These are phyloP conservation scores for Heliconius charithonia DNA, from an alignment of 2,888 invertebrate species.

Conservation along the genomic window DNA sequence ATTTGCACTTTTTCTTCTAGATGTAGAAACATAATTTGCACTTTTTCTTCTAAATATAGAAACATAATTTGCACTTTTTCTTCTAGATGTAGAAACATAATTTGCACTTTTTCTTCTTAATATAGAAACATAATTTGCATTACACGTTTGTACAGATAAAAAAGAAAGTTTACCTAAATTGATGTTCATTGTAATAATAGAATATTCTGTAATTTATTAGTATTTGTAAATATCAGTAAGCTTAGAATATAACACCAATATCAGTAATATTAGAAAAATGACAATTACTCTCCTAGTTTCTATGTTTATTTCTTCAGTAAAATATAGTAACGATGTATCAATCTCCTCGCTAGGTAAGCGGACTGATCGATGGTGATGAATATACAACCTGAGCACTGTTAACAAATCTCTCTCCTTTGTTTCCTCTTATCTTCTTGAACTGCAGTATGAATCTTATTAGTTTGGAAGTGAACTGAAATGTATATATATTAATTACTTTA, in stretches of 20 bases:
- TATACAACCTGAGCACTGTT: constrained; percentile 60
- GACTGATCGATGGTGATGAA: constrained; percentile 75
- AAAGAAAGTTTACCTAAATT: not conserved
- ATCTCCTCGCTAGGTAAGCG: constrained; percentile 62
- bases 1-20: no score
- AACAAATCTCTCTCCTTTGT: constrained; percentile 59
- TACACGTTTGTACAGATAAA: not conserved
- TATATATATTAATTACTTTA: not conserved
- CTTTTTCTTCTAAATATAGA: not conserved
- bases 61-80: no score
- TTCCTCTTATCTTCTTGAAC: constrained; percentile 65
- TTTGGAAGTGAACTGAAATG: constrained; percentile 52
- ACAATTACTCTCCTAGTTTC: constrained; percentile 23
- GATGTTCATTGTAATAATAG: not conserved
- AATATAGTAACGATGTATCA: constrained; percentile 56
- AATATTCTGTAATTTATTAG: not conserved
- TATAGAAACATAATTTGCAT: not conserved
- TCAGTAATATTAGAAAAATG: not conserved
- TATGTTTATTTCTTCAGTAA: constrained; percentile 60
- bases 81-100: not conserved
- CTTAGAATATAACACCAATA: not conserved
- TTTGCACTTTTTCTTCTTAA: no score
- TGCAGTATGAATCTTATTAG: constrained; percentile 69
- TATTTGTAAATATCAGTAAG: not conserved
- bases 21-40: not conserved